Conservation (phyloP, 2,797 vertebrate genomes). For the Enteromius afrohamiltoni region DNA sequence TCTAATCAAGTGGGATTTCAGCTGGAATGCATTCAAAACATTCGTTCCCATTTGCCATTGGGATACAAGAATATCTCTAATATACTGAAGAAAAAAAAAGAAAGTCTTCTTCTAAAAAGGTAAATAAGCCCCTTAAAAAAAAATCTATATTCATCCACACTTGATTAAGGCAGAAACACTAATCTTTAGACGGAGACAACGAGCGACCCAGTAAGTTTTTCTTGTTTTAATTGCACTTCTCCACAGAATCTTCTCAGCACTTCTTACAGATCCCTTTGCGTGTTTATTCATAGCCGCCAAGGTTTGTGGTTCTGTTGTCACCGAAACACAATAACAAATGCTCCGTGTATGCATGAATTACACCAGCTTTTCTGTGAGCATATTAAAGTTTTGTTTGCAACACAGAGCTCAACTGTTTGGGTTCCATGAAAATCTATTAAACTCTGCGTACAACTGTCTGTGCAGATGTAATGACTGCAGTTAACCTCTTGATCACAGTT, state of each 20-base stretch:
- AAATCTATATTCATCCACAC: conserved; percentile 71
- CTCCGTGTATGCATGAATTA: background rate
- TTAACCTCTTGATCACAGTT: conserved; percentile 12
- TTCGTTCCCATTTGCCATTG: conserved; percentile 17
- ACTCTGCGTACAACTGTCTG: background rate
- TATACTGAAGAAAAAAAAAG: conserved; percentile 20
- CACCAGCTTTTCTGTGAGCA: background rate
- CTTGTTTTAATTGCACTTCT: conserved; percentile 51
- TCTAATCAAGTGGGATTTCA: conserved; percentile 44
- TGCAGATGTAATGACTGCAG: background rate
- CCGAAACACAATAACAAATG: background rate
- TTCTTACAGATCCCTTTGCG: conserved; percentile 4
- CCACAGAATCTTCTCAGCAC: conserved; percentile 28
- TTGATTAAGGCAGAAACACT: conserved; percentile 74
- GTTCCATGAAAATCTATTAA: background rate
- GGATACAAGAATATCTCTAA: conserved; percentile 33
- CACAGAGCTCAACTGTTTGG: background rate
- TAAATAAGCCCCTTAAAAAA: conserved; percentile 64
- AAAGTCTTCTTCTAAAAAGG: conserved; percentile 50
- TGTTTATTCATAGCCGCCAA: conserved; percentile 36
- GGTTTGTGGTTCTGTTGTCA: conserved; percentile 1
- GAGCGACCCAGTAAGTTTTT: conserved; percentile 61
- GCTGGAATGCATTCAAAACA: conserved; percentile 50
- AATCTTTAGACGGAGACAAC: conserved; percentile 59
- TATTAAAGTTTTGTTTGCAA: conserved; percentile 4